These are phyloP conservation scores for Leptogaster cylindrica DNA, from an alignment of 2,888 invertebrate genomes.

Conservation along the genomic window DNA sequence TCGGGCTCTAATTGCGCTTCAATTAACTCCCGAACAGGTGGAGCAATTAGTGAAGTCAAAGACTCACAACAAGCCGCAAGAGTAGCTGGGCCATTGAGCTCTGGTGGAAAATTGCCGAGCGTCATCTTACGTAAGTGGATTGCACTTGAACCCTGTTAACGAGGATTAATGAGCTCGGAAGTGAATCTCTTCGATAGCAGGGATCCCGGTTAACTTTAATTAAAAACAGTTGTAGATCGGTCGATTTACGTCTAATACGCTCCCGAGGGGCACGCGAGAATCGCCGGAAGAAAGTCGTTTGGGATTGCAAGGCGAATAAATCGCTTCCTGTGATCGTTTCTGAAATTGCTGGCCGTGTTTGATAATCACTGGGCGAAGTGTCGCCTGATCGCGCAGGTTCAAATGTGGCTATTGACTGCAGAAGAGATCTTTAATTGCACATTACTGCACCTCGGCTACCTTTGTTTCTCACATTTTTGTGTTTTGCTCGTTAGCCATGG, in stretches of 20 bases:
- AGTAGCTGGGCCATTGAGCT: not conserved
- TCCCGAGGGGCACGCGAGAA: not conserved
- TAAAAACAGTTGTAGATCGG: not conserved
- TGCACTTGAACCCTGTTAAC: constrained; percentile 17
- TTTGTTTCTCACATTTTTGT: no score
- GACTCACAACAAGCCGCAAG: not conserved
- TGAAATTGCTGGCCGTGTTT: not conserved
- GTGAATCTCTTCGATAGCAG: not conserved
- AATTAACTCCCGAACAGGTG: constrained; percentile 5
- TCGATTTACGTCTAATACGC: not conserved
- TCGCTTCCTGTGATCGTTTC: not conserved
- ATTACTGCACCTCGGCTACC: not conserved
- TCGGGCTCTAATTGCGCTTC: not conserved
- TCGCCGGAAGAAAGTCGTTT: constrained; percentile 2
- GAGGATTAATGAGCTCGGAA: constrained; percentile 10
- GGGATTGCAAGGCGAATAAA: not conserved
- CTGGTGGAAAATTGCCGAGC: not conserved
- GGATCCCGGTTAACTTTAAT: constrained; percentile 5
- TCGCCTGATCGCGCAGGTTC: not conserved
- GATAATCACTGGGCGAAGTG: not conserved
- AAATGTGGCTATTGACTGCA: not conserved
- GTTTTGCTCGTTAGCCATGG: no score
- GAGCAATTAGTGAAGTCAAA: constrained; percentile 1
- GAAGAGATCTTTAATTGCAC: not conserved
- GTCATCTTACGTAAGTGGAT: not conserved